Base-by-base conservation (phyloP, 2,113 vertebrate species). In the Rhipidura dahli region DNA sequence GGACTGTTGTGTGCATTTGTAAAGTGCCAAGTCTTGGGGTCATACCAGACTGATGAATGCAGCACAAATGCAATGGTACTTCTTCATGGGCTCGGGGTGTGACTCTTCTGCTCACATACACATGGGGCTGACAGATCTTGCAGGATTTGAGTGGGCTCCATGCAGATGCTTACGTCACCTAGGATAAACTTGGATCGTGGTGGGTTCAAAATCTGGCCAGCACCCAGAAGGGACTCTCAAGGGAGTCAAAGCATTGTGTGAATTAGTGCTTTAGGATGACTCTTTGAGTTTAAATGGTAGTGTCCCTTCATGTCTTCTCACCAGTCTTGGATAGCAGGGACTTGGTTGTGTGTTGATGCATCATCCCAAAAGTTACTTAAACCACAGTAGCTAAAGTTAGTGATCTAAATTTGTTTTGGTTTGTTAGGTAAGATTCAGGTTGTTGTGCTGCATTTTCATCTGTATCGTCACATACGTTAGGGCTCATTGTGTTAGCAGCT, bases 21-120 rank as follows among this genome's bases (percentile, higher is more conserved):
- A 9, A 31, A 37, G 2, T 51, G 71, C 33, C 4, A 4, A 26
- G 23, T 27, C 45, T 64, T 37, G 6, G 6, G 39, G 42, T 79
- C 26, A 9, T 11, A 4, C 7, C 11, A 6, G 26, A 19, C 44
- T 39, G 50, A 31, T 0, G 2, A 37, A 15, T 35, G 31, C 76
- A 22, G 20, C 27, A 30, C 53, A 50, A 35, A 30, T 9, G 21
- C 40, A 57, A 15, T 59, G 65, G 3, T 45, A 5, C 13, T 28
- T 28, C 44, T 18, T 71, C 11, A 12, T 56, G 30, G 2, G 2
- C 37, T 73, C 0, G 0, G 22, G 17, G 5, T 45, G 31, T 45
- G 26, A 10, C 61, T 33, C 16, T 44, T 40, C 30, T 53, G 17
- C 50, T 39, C 31, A 2, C 10, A 3, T 35, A 16, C 2, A 3